Conservation (phyloP, 2,888 invertebrate genomes). For the Phalangium opilio region DNA sequence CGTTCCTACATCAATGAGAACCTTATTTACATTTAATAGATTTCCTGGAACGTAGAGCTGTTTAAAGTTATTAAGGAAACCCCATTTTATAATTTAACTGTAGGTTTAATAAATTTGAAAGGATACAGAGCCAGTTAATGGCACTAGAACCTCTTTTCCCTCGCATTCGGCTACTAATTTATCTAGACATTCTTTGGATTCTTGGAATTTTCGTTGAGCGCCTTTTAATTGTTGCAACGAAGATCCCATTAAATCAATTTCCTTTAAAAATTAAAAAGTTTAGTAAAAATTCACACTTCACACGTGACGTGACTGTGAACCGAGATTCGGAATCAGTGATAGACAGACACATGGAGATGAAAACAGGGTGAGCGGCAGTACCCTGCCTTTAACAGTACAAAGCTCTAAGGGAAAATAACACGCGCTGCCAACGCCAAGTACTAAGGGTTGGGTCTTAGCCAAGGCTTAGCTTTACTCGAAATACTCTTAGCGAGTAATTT, state of each 20-base stretch:
- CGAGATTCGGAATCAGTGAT: no score
- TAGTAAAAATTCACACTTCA: no score
- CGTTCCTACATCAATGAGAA: conserved; percentile 89
- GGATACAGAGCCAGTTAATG: conserved; percentile 71
- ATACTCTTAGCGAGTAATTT: no score
- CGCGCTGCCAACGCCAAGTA: no score
- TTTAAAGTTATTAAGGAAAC: conserved; percentile 6
- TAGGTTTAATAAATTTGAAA: conserved; percentile 3
- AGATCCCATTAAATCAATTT: conserved; percentile 72
- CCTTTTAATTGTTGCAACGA: conserved; percentile 70
- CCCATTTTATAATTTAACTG: neutral
- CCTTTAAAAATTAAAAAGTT: conserved; percentile 38
- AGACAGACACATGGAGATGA: no score
- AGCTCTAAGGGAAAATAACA: no score
- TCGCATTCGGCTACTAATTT: conserved; percentile 55
- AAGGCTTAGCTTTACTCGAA: no score
- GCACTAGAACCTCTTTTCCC: conserved; percentile 75
- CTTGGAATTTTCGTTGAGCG: conserved; percentile 28
- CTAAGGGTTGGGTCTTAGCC: no score
- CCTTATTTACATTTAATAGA: conserved; percentile 64
- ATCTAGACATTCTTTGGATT: conserved; percentile 23
- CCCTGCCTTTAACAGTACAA: no score
- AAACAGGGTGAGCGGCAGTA: no score
- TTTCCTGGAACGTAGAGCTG: conserved; percentile 89
- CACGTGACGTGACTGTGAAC: no score